Evolutionary conservation across 2,797 vertebrate genomes (phyloP).

Genomic region (Cossypha polioptera): DNA sequence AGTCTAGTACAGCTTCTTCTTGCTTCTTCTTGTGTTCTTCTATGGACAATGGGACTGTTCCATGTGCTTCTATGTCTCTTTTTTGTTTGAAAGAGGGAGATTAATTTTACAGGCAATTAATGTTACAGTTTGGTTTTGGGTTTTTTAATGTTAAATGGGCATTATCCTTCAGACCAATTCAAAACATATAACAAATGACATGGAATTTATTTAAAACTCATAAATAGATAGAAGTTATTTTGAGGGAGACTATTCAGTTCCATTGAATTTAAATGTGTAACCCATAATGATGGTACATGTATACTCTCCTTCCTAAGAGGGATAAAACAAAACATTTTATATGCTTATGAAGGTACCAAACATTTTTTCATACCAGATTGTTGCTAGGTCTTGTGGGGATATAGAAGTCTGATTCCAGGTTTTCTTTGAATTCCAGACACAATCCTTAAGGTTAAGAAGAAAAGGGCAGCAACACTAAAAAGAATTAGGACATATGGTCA

Average conservation of each 20-base stretch:
- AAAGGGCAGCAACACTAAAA: neutral
- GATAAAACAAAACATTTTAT: neutral
- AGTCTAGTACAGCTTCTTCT: neutral
- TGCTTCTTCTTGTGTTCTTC: neutral
- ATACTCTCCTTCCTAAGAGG: neutral
- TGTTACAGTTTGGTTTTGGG: neutral
- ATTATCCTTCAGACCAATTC: neutral
- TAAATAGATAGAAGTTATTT: neutral
- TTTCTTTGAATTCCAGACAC: neutral
- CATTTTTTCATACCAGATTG: neutral
- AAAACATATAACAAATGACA: neutral
- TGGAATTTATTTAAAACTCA: neutral
- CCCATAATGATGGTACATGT: accelerated
- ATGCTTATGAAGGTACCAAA: neutral
- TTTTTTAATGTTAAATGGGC: neutral
- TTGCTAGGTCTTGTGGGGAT: neutral
- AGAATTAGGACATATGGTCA: neutral
- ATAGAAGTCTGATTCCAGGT: neutral
- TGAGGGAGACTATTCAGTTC: neutral
- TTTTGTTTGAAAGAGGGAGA: neutral
- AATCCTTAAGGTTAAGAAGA: neutral
- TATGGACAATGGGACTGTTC: neutral
- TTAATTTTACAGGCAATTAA: neutral
- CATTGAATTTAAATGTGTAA: neutral
- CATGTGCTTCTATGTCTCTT: neutral